These are phyloP conservation scores for Myodes glareolus DNA, from an alignment of 2,113 vertebrate species.

Conservation along the genomic window DNA sequence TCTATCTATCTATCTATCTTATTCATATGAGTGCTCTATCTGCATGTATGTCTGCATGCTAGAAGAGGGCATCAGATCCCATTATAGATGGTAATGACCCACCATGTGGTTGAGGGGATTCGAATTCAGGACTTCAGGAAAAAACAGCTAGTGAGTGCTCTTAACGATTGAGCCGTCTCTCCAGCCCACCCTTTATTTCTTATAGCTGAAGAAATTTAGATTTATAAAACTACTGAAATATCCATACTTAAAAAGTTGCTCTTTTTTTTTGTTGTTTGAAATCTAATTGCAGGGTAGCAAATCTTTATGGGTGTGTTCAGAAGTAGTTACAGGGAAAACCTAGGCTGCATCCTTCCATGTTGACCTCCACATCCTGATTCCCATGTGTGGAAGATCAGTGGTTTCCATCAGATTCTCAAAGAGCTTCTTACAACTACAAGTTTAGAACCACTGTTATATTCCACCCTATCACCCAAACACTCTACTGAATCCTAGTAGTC, in stretches of 20 bases:
- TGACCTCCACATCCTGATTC: background rate
- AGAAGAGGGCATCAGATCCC: background rate
- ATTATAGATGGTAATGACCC: background rate
- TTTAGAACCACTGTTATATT: background rate
- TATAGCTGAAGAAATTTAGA: slow-evolving; percentile 17
- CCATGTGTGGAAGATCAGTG: background rate
- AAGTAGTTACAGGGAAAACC: background rate
- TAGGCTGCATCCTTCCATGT: background rate
- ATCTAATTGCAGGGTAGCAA: background rate
- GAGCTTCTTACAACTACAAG: background rate
- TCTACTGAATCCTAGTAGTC: background rate
- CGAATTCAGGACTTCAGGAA: background rate
- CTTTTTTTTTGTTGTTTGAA: background rate
- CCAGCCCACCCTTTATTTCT: background rate
- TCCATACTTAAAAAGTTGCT: background rate
- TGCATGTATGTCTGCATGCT: background rate
- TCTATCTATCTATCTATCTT: background rate
- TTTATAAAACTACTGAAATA: slow-evolving; percentile 49
- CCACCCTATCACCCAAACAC: background rate
- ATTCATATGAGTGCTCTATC: background rate
- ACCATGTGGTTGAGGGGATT: background rate
- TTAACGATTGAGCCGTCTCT: background rate
- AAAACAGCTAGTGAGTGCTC: background rate
- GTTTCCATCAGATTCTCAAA: slow-evolving; percentile 33
- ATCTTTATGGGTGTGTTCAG: background rate